A percentile compares a stretch with the other conserved stretches of the same genome.
Conservation (phyloP, 2,113 vertebrate species). For the Lepus timidus region DNA sequence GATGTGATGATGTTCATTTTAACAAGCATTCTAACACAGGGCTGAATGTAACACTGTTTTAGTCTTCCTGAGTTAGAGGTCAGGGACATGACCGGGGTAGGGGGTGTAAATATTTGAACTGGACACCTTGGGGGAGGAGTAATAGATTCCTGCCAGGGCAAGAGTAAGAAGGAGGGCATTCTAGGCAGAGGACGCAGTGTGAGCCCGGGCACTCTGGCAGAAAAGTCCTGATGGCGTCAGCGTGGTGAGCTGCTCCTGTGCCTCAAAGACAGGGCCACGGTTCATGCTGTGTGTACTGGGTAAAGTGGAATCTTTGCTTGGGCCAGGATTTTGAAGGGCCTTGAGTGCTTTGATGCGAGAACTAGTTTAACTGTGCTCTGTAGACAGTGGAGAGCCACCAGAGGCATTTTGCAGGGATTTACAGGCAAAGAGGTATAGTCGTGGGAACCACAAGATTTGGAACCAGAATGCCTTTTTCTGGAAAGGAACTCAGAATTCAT, state of each 20-base stretch:
- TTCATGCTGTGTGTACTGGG: background rate
- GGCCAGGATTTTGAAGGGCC: background rate
- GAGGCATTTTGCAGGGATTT: constrained; percentile 3
- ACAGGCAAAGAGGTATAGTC: background rate
- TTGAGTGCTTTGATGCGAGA: background rate
- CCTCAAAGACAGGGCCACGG: background rate
- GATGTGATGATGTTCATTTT: background rate
- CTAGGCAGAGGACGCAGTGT: background rate
- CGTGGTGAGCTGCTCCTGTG: background rate
- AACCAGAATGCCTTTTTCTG: constrained; percentile 1
- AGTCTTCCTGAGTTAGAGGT: background rate
- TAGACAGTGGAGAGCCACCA: background rate
- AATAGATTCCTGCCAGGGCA: background rate
- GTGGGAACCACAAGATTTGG: background rate
- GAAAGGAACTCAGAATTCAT: background rate
- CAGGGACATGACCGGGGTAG: background rate
- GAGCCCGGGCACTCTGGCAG: background rate
- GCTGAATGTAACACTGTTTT: background rate
- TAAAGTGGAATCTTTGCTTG: constrained; percentile 8
- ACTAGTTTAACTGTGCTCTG: background rate
- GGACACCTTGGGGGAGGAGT: background rate
- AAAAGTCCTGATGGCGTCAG: background rate
- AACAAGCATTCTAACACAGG: background rate
- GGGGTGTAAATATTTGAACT: background rate
- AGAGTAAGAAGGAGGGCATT: background rate